Evolutionary conservation across 2,888 invertebrate species (phyloP).

Genomic region (Phania funesta): DNA sequence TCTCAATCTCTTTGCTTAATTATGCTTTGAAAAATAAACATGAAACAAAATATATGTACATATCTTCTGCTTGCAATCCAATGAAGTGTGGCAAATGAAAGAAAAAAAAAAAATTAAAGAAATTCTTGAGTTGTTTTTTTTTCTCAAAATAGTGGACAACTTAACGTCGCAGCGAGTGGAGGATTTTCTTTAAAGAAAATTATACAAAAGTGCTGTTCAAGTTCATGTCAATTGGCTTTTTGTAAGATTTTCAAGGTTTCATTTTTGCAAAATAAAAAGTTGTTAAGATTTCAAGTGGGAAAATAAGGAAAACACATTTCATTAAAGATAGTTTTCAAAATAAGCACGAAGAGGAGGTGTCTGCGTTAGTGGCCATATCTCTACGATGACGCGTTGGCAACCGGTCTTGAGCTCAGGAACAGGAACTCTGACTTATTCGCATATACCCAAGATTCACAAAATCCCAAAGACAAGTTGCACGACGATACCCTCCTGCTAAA

Average conservation of each 20-base stretch:
- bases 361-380: too few species aligned
- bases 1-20: too few species aligned
- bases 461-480: too few species aligned
- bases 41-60: not conserved
- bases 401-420: too few species aligned
- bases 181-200: not conserved
- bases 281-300: too few species aligned
- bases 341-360: too few species aligned
- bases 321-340: too few species aligned
- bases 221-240: constrained; percentile 30
- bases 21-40: not conserved
- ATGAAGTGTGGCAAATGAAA: constrained; percentile 17
- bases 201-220: constrained; percentile 11
- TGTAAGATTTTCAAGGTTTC: constrained; percentile 28
- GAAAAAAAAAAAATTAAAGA: not conserved
- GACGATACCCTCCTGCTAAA: too few species aligned
- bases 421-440: too few species aligned
- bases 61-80: constrained; percentile 1
- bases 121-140: not conserved
- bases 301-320: too few species aligned
- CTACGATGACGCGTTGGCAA: too few species aligned
- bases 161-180: not conserved
- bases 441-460: too few species aligned
- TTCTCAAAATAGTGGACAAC: not conserved
- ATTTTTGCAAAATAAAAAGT: not conserved